Percentiles rank a stretch among this genome's conserved stretches.
Conservation (phyloP, 2,888 invertebrate species). For the Drosophila nr. perissopoda region DNA sequence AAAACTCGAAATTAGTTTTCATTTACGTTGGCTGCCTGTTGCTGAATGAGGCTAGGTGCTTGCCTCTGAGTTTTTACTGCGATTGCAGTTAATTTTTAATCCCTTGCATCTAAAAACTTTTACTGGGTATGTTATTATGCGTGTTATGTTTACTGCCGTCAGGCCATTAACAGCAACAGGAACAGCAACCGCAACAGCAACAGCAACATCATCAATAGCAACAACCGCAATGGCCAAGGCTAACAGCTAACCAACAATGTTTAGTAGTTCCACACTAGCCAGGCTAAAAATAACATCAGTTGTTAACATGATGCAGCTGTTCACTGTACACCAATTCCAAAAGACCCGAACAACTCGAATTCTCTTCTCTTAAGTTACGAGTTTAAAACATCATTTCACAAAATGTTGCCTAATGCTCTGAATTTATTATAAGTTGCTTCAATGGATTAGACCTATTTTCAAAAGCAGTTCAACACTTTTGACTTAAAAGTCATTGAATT, state of each 20-base stretch:
- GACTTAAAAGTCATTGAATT: conserved; percentile 8
- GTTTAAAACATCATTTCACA: neutral
- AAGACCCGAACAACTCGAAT: conserved; percentile 3
- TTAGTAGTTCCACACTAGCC: conserved; percentile 42
- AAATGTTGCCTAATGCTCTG: neutral
- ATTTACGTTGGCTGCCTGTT: conserved; percentile 66
- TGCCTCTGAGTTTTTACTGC: conserved; percentile 47
- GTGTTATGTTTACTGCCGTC: conserved; percentile 52
- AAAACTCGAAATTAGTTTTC: conserved; percentile 81
- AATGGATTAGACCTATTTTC: neutral
- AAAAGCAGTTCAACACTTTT: neutral
- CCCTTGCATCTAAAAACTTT: conserved; percentile 69
- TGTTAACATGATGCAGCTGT: conserved; percentile 15
- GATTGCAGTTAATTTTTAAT: conserved; percentile 77
- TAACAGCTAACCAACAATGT: conserved; percentile 24
- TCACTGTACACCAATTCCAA: conserved; percentile 15
- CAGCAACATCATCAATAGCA: conserved; percentile 16
- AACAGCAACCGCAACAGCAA: conserved; percentile 17
- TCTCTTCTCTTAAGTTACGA: neutral
- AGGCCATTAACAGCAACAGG: conserved; percentile 42
- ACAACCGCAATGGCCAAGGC: conserved; percentile 44
- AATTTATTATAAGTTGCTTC: neutral
- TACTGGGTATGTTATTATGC: conserved; percentile 74
- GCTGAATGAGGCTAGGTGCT: conserved; percentile 17
- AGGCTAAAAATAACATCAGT: conserved; percentile 56